Percentiles rank a stretch among this genome's conserved stretches.
phyloP scores from a whole-genome alignment of 2,113 vertebrate genomes.

The Acanthisitta chloris region DNA sequence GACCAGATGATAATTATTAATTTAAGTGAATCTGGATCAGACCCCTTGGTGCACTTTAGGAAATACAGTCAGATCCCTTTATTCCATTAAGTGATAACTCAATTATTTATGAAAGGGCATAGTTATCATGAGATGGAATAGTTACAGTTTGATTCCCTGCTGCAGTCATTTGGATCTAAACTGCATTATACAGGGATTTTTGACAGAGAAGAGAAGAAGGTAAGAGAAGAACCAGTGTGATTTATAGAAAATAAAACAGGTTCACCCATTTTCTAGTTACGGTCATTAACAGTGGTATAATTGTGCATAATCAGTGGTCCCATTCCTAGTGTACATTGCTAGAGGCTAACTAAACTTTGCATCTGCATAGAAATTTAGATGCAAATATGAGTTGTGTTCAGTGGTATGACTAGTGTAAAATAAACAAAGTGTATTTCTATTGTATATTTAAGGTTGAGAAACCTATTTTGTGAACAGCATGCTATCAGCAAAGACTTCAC shows the following conservation, averaged over 20 bases:
- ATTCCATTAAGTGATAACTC: background rate
- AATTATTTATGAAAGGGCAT: background rate
- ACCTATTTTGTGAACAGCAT: constrained; percentile 38
- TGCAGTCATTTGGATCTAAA: background rate
- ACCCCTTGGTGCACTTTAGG: background rate
- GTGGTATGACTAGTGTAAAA: constrained; percentile 32
- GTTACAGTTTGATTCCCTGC: background rate
- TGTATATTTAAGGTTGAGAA: constrained; percentile 46
- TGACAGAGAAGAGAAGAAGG: background rate
- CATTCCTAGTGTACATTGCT: background rate
- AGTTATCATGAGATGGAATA: background rate
- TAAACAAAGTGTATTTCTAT: constrained; percentile 45
- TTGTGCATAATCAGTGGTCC: constrained; percentile 17
- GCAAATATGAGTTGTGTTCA: constrained; percentile 49
- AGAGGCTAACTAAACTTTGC: constrained; percentile 18
- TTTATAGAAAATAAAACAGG: background rate
- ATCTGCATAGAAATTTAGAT: constrained; percentile 58
- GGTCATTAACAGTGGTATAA: constrained; percentile 14
- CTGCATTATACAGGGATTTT: background rate
- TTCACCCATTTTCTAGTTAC: background rate
- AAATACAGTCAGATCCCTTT: background rate
- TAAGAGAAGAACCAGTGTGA: background rate
- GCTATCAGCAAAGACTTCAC: background rate
- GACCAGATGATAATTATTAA: background rate
- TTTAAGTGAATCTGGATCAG: background rate